Base-by-base conservation (phyloP, 1,140 invertebrate genomes). In the Penaeus japonicus region DNA sequence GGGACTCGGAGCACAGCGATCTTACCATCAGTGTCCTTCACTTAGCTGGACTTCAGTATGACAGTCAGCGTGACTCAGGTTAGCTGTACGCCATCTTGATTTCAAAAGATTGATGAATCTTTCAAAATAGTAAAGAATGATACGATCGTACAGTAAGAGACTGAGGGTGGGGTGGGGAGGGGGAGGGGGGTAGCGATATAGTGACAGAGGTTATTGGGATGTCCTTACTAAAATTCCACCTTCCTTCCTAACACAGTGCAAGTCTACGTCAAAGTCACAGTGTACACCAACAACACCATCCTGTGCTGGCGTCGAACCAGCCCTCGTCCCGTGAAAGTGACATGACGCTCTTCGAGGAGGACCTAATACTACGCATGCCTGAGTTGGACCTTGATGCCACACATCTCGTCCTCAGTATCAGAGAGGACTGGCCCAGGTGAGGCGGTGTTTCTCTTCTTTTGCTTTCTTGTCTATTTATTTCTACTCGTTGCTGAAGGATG, bases 341-440 rank as follows among this genome's bases (percentile, higher is more conserved):
- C 57, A 24, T 87, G 57, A 32, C 47, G n/a, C 53, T 73, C 35
- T 73, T 85, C 39, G 79, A 88, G 79, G 86, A 88, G 62, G 62
- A 81, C 39, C 86, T 88, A 12, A 47, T n/a, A 20, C 86, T 88
- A 27, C 79, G 65, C 47, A 83, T 88, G 79, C 86, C 86, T 30
- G 86, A 88, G 86, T 57, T 88, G 47, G 86, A 88, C 86, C 80
- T 88, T 22, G 86, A 88, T 18, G 86, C 86, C 65, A 88, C 86
- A 1, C 86, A 88, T 65, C 86, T 88, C 47, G 86, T 88, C 24
- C 86, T 88, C 53, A 88, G 86, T 22, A 79, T 73, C 27, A 82
- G 86, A 81, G 12, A 78, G 86, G 15, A 83, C 80, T 1, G 62
- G 65, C n/a, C 86, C 86, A 73, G 86, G 86, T 88, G 24, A 1